Evolutionary conservation across 2,797 vertebrate genomes (phyloP), one percentile per base, ranked within the genome.

Genomic region (Heliangelus exortis): DNA sequence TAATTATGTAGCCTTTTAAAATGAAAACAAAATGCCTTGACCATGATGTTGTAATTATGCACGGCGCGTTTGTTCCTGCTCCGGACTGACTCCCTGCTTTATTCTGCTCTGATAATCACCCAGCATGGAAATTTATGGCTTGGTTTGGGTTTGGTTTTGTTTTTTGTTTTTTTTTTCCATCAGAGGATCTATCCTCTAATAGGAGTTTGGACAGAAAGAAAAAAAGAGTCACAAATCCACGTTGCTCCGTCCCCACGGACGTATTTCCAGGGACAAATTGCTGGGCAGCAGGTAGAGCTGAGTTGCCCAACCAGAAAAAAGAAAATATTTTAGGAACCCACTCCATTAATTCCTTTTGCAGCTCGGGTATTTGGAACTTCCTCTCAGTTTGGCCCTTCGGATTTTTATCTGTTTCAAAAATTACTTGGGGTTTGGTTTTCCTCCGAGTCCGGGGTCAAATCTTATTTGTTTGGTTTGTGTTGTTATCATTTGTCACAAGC

Each of bases 31-130:
- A 86, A 85, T 26, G 62, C 47, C 53, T 91, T 87, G 68, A 53
- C 91, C 84, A 90, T 87, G 83, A 93, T 87, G 90, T 95, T 95
- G 89, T 72, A 75, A 93, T 87, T 91, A 92, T 5, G 5, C 10
- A 1, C 81, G 50, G 74, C 5, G 3, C 20, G 0, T 76, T 82
- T 11, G 0, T 39, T 90, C 39, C 78, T 39, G 3, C 45, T 59
- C 21, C 87, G 51, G 54, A 90, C n/a, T 15, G 45, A 36, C 78
- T 92, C 86, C 22, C 47, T 51, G 48, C 47, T 95, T 87, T 74
- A 55, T 76, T 84, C 84, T 43, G 39, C 89, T 39, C 76, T 77
- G 84, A 88, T 84, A 92, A 80, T 79, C 91, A 12, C 66, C 19
- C 39, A n/a, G 84, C 0, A 1, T 7, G 1, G 23, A 34, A 9